A percentile compares a stretch with the other conserved stretches of the same genome.
phyloP scores from a whole-genome alignment of 2,797 vertebrate species.

The Naso thynnoides region DNA sequence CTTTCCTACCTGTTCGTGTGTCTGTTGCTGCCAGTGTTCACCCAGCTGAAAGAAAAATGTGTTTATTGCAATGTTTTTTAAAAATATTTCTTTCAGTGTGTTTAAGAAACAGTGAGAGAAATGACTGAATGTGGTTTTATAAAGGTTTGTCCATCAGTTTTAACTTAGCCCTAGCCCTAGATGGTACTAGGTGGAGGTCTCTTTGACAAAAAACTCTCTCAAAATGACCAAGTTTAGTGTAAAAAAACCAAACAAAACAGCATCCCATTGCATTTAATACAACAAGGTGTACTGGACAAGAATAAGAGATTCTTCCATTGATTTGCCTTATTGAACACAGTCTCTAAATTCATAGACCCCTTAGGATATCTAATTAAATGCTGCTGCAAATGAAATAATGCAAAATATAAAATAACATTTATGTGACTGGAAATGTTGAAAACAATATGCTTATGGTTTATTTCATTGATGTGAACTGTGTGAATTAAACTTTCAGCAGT shows the following conservation, averaged over 20 bases:
- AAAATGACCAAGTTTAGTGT: neutral
- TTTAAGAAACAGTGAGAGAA: neutral
- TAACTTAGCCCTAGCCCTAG: no score
- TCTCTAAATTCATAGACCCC: neutral
- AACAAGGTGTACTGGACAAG: neutral
- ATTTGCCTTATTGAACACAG: neutral
- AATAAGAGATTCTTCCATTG: neutral
- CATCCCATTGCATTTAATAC: conserved; percentile 1
- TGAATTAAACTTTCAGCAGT: conserved; percentile 19
- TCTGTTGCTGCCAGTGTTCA: conserved; percentile 23
- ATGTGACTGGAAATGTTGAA: neutral
- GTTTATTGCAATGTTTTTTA: conserved; percentile 24
- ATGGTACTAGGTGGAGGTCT: no score
- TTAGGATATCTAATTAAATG: neutral
- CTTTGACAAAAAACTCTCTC: no score
- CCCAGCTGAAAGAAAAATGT: conserved; percentile 9
- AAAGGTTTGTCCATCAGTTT: neutral
- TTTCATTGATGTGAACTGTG: conserved; percentile 13
- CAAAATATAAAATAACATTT: neutral
- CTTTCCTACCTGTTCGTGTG: conserved; percentile 6
- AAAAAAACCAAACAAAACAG: no score
- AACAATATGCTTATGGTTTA: neutral
- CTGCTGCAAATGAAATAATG: neutral
- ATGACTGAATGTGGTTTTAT: conserved; percentile 9
- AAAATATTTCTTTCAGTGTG: no score